Percentiles rank a stretch among this genome's conserved stretches.
Conservation (phyloP, 2,888 invertebrate species). For the Bruchidius siliquastri region DNA sequence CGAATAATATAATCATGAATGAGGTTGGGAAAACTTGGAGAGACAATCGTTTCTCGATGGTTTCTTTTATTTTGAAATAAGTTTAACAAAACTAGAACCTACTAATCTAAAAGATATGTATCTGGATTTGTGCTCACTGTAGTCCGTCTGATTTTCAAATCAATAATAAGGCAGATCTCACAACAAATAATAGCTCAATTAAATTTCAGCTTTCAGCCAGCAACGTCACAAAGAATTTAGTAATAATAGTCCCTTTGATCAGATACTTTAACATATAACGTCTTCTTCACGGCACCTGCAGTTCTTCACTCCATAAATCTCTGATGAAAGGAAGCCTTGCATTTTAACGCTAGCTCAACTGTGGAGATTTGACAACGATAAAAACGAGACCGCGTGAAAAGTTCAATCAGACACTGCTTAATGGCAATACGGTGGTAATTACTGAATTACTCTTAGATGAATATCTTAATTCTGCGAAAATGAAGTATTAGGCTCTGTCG, state of each 20-base stretch:
- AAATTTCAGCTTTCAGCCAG: too few relatives aligned
- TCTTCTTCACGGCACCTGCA: background rate
- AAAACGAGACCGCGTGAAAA: background rate
- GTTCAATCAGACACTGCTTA: background rate
- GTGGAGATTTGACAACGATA: background rate
- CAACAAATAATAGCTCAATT: too few relatives aligned
- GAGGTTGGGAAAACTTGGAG: background rate
- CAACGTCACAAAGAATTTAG: background rate
- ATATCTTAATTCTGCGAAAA: background rate
- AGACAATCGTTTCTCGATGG: too few relatives aligned
- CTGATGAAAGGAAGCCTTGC: background rate
- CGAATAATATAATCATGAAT: background rate
- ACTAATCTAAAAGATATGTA: too few relatives aligned
- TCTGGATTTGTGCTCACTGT: too few relatives aligned
- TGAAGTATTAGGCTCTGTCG: background rate
- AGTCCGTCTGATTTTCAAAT: too few relatives aligned
- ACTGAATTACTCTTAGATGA: background rate
- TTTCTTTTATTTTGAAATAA: too few relatives aligned
- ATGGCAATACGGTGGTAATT: background rate
- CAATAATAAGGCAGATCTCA: too few relatives aligned
- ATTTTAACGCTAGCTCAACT: background rate
- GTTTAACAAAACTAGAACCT: too few relatives aligned
- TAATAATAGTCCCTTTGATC: background rate
- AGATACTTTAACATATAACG: background rate
- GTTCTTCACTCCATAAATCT: background rate